Evolutionary conservation across 2,888 invertebrate species (phyloP).

Genomic region (Branchipolynoe longqiensis): DNA sequence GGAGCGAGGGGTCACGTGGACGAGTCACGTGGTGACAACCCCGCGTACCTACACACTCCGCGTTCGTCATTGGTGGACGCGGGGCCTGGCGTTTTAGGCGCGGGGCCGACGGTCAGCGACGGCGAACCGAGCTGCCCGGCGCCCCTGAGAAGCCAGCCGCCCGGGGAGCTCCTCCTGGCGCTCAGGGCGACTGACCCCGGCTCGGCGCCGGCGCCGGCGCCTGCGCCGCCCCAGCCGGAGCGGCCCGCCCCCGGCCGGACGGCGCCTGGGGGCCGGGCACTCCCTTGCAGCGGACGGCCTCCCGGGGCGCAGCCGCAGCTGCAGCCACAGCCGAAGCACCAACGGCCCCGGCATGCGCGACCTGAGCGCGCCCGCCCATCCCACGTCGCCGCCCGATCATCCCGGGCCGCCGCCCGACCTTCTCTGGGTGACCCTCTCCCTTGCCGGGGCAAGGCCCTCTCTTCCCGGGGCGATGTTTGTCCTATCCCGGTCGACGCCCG

Average conservation of each 20-base stretch:
- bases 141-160: too few species aligned
- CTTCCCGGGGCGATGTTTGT: too few species aligned
- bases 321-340: not conserved
- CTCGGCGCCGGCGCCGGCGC: too few species aligned
- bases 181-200: too few species aligned
- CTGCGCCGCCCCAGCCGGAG: not conserved
- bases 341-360: too few species aligned
- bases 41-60: not conserved
- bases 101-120: not conserved
- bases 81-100: not conserved
- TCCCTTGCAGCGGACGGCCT: too few species aligned
- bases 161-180: too few species aligned
- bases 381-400: not conserved
- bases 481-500: too few species aligned
- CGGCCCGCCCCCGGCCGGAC: not conserved
- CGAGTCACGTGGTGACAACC: not conserved
- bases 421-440: not conserved
- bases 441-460: too few species aligned
- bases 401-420: not conserved
- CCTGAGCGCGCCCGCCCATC: too few species aligned
- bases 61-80: not conserved
- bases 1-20: too few species aligned
- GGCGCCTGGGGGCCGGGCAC: not conserved
- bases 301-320: too few species aligned
- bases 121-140: not conserved